Conservation (phyloP, 2,113 vertebrate species). For the Danio rerio region DNA sequence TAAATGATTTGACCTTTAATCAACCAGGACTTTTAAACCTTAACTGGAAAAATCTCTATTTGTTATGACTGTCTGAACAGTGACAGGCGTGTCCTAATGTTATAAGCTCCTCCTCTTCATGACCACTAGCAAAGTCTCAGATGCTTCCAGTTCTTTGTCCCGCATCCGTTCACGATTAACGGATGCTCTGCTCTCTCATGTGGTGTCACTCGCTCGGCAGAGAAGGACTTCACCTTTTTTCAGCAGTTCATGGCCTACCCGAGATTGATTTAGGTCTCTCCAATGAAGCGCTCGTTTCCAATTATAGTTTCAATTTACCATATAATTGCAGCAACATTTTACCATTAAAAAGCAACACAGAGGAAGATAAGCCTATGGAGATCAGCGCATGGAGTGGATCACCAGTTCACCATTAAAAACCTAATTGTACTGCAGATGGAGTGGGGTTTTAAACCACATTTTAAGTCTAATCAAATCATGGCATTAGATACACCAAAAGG, state of each 20-base stretch:
- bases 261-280: slow-evolving; percentile 52
- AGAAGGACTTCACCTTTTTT: slow-evolving; percentile 34
- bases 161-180: background rate
- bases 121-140: background rate
- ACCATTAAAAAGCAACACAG: slow-evolving; percentile 61
- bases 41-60: too few species aligned
- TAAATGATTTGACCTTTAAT: too few species aligned
- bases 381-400: slow-evolving; percentile 65
- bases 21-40: too few species aligned
- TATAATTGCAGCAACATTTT: slow-evolving; percentile 74
- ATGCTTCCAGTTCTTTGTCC: background rate
- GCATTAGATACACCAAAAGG: slow-evolving; percentile 68
- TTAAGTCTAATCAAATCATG: slow-evolving; percentile 77
- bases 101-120: background rate
- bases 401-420: slow-evolving; percentile 66
- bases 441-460: slow-evolving; percentile 69
- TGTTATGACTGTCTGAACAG: too few species aligned
- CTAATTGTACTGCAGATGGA: slow-evolving; percentile 69
- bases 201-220: slow-evolving; percentile 29
- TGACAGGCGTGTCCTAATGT: background rate
- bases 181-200: background rate
- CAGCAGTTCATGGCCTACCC: slow-evolving; percentile 32
- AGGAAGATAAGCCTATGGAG: slow-evolving; percentile 63
- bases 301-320: slow-evolving; percentile 70
- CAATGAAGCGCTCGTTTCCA: slow-evolving; percentile 54